These are phyloP conservation scores for Rutpela maculata DNA, from an alignment of 2,888 invertebrate species.

Conservation along the genomic window DNA sequence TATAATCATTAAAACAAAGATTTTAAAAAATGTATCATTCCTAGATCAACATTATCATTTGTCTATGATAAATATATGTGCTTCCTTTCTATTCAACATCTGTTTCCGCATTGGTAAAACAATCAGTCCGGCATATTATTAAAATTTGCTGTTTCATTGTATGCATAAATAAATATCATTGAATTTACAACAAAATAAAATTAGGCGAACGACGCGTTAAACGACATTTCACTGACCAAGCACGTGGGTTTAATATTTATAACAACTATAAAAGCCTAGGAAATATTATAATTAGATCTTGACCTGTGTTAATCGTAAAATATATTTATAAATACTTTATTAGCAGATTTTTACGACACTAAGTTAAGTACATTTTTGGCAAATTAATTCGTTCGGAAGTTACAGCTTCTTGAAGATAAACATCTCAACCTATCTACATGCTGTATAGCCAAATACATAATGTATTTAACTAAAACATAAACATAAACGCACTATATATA, in stretches of 20 bases:
- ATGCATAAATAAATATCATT: background rate
- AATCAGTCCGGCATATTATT: background rate
- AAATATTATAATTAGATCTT: slow-evolving; percentile 4
- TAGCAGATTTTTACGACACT: background rate
- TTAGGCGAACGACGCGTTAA: background rate
- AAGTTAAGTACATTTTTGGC: background rate
- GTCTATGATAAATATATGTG: background rate
- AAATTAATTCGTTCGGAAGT: background rate
- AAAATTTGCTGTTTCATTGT: slow-evolving; percentile 2
- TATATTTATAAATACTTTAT: background rate
- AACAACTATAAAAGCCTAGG: background rate
- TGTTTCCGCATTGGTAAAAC: slow-evolving; percentile 1
- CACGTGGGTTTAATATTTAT: background rate
- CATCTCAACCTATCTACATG: too few species aligned
- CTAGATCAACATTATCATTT: background rate
- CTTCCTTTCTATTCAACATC: slow-evolving; percentile 1
- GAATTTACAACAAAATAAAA: background rate
- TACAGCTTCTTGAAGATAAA: too few species aligned
- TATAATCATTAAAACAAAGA: background rate
- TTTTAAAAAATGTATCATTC: background rate
- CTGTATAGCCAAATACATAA: too few species aligned
- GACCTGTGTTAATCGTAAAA: slow-evolving; percentile 7
- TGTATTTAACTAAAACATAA: too few species aligned
- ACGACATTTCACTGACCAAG: background rate
- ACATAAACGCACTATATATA: too few species aligned